phyloP scores from a whole-genome alignment of 1,140 invertebrate species.

The Diuraphis noxia region DNA sequence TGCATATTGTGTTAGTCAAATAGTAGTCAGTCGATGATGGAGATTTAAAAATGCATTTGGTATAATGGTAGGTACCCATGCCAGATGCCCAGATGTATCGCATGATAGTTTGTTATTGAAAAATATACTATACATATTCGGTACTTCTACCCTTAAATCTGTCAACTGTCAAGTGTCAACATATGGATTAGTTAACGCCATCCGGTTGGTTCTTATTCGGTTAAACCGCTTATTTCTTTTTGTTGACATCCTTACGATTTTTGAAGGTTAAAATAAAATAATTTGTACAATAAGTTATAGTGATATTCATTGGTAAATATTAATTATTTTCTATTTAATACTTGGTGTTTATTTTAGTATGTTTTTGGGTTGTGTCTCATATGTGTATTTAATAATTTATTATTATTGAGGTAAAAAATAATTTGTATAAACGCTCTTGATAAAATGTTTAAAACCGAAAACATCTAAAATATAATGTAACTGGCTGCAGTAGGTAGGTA shows the following conservation, averaged over 20 bases:
- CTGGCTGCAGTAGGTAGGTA: too few species aligned
- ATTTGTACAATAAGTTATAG: not conserved
- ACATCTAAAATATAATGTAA: not conserved
- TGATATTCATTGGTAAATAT: not conserved
- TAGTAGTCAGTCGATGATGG: not conserved
- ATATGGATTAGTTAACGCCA: not conserved
- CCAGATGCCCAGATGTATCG: not conserved
- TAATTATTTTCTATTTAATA: not conserved
- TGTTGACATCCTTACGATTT: not conserved
- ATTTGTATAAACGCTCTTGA: not conserved
- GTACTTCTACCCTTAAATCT: not conserved
- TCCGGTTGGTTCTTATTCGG: not conserved
- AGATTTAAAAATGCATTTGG: not conserved
- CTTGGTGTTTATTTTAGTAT: not conserved
- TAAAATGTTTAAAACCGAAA: not conserved
- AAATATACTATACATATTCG: not conserved
- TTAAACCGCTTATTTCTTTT: not conserved
- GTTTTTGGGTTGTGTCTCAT: not conserved
- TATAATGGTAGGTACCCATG: too few species aligned
- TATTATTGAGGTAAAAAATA: too few species aligned
- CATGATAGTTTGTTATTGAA: not conserved
- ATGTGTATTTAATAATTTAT: not conserved
- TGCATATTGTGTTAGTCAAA: not conserved
- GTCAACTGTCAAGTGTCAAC: not conserved
- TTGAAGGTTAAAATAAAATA: not conserved